Conservation (phyloP, 2,888 invertebrate genomes). For the Brachyopa scutellaris region DNA sequence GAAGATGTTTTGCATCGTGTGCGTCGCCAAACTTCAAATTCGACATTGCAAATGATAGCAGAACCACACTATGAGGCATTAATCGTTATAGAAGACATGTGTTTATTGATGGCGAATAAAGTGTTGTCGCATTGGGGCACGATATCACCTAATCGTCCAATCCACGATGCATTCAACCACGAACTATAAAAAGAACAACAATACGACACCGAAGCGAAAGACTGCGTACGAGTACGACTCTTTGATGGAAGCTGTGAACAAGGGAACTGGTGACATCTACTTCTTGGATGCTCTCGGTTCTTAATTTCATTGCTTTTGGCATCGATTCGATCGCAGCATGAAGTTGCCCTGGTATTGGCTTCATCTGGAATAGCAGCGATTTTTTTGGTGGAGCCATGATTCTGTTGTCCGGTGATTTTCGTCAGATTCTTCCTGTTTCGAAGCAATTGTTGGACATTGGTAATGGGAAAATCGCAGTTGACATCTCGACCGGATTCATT, state of each 20-base stretch:
- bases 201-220: conserved; percentile 40
- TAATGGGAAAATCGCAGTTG: no score
- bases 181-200: conserved; percentile 46
- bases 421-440: no score
- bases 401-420: no score
- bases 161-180: conserved; percentile 34
- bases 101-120: conserved; percentile 21
- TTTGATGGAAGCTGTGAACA: conserved; percentile 72
- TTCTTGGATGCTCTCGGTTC: conserved; percentile 63
- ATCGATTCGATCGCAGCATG: conserved; percentile 67
- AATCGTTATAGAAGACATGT: not conserved
- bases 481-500: no score
- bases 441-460: no score
- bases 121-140: conserved; percentile 40
- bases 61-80: conserved; percentile 1
- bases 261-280: conserved; percentile 65
- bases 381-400: no score
- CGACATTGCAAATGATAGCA: conserved; percentile 2
- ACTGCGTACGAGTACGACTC: conserved; percentile 70
- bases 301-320: no score
- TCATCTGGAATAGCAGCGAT: conserved; percentile 80
- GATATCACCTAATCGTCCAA: conserved; percentile 42
- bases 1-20: no score
- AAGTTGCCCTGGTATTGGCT: conserved; percentile 79
- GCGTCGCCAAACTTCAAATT: conserved; percentile 9